phyloP scores from a whole-genome alignment of 2,888 invertebrate species.

The Dermolepida albohirtum region DNA sequence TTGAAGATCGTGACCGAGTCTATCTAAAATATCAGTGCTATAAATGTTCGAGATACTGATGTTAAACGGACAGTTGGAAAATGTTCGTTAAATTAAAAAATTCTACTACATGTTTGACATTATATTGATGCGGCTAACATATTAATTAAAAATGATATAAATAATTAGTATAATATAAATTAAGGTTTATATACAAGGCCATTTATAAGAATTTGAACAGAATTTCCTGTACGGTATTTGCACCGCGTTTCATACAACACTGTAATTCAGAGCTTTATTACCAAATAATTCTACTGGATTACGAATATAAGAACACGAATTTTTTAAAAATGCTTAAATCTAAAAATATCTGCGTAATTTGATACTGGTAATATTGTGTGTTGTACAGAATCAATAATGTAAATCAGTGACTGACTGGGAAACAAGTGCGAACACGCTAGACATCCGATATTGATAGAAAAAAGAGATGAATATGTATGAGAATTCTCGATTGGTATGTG shows the following conservation, averaged over 20 bases:
- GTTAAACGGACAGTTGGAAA: conserved; percentile 22
- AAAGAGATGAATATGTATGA: conserved; percentile 44
- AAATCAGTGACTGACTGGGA: conserved; percentile 47
- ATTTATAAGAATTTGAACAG: too few relatives aligned
- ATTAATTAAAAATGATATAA: too few relatives aligned
- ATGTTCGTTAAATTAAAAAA: conserved; percentile 9
- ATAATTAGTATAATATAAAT: too few relatives aligned
- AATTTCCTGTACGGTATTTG: too few relatives aligned
- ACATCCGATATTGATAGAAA: conserved; percentile 41
- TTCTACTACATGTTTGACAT: conserved; percentile 3
- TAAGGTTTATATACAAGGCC: too few relatives aligned
- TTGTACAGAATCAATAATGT: conserved; percentile 46
- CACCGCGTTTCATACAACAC: too few relatives aligned
- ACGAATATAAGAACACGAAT: too few relatives aligned
- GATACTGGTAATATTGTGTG: background rate
- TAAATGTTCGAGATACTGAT: conserved; percentile 43
- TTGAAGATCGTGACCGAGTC: conserved; percentile 46
- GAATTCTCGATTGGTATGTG: conserved; percentile 6
- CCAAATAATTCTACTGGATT: background rate
- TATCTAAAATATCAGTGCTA: conserved; percentile 46
- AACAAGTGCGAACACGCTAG: conserved; percentile 45
- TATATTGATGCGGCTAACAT: background rate
- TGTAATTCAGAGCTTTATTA: too few relatives aligned
- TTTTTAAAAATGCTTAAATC: background rate
- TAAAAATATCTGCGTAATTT: background rate